Evolutionary conservation across 2,797 vertebrate species (phyloP).

Genomic region (Ctenochaetus hawaiiensis): DNA sequence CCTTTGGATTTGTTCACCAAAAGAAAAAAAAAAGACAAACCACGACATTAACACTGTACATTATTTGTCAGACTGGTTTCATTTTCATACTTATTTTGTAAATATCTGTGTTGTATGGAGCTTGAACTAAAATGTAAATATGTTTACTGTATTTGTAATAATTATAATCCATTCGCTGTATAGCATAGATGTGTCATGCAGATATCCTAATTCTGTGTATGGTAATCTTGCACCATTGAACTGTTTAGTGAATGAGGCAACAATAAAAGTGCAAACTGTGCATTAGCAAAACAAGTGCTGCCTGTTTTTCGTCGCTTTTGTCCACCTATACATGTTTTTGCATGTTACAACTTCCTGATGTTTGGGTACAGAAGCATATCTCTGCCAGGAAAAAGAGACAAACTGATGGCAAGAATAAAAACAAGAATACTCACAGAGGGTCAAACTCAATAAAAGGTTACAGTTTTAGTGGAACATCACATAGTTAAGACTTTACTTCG

Average conservation of each 20-base stretch:
- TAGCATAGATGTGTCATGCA: constrained; percentile 99
- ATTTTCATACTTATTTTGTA: constrained; percentile 99
- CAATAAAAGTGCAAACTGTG: constrained; percentile 98
- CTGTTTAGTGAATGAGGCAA: constrained; percentile 97
- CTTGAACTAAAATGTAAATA: constrained; percentile 99
- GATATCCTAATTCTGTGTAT: constrained; percentile 98
- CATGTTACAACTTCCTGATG: neutral
- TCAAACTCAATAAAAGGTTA: neutral
- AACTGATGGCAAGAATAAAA: neutral
- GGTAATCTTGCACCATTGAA: constrained; percentile 98
- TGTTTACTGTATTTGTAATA: constrained; percentile 99
- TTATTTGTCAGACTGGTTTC: constrained; percentile 91
- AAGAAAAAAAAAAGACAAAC: constrained; percentile 71
- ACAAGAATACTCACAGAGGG: neutral
- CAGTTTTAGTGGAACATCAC: neutral
- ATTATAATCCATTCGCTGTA: constrained; percentile 99
- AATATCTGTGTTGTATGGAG: constrained; percentile 98
- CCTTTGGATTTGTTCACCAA: constrained; percentile 72
- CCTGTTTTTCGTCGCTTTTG: constrained; percentile 58
- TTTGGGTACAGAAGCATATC: neutral
- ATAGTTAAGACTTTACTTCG: neutral
- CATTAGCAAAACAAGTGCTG: constrained; percentile 81
- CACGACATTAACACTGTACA: constrained; percentile 92
- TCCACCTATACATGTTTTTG: neutral
- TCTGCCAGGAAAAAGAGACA: neutral